Percentiles rank a stretch among this genome's conserved stretches.
These are phyloP conservation scores for Glaucomys volans DNA, from an alignment of 2,113 vertebrate species.

Conservation along the genomic window DNA sequence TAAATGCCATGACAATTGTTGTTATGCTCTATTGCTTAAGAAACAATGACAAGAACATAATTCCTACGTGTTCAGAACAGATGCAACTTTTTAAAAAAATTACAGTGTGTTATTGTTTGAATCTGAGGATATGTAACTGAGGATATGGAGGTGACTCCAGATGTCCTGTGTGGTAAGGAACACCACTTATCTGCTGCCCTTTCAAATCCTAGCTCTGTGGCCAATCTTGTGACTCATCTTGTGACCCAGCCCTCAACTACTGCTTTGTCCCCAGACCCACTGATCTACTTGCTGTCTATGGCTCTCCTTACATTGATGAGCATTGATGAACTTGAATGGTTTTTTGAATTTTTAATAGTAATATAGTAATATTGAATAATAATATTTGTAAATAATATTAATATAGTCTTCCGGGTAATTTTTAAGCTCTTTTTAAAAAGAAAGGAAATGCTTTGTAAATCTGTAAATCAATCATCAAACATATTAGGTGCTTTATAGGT, in stretches of 20 bases:
- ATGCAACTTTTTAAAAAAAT: background rate
- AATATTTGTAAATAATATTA: background rate
- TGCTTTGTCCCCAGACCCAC: background rate
- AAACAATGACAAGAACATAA: too few relatives aligned
- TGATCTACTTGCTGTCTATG: background rate
- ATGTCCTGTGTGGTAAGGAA: background rate
- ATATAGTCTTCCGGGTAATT: background rate
- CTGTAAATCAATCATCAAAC: slow-evolving; percentile 17
- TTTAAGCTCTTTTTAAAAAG: slow-evolving; percentile 16
- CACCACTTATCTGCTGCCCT: background rate
- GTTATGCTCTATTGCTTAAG: background rate
- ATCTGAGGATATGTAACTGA: background rate
- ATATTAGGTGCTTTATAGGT: background rate
- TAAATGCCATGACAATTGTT: background rate
- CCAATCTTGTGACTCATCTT: background rate
- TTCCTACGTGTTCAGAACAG: background rate
- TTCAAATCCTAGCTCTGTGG: background rate
- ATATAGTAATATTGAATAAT: background rate
- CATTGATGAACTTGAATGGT: background rate
- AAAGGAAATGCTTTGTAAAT: background rate
- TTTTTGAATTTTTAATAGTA: slow-evolving; percentile 5
- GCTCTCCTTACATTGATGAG: background rate
- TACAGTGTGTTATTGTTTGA: background rate
- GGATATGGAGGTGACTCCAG: too few relatives aligned
- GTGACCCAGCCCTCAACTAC: background rate